phyloP scores from a whole-genome alignment of 2,113 vertebrate species.

The Oreocharis arfaki region DNA sequence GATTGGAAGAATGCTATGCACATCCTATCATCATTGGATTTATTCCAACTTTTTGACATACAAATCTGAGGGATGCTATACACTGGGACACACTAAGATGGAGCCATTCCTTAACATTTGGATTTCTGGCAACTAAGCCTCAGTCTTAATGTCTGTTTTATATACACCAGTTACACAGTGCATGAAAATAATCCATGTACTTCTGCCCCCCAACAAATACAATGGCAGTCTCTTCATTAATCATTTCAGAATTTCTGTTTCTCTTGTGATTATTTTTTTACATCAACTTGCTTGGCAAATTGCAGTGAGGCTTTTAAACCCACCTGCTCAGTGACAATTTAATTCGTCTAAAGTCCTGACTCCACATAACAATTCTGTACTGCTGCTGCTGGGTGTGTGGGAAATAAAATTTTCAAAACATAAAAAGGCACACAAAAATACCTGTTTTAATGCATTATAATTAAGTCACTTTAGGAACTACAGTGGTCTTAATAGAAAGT shows the following conservation, averaged over 20 bases:
- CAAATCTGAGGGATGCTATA: constrained; percentile 39
- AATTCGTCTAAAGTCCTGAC: background rate
- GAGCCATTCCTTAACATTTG: constrained; percentile 63
- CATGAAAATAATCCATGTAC: background rate
- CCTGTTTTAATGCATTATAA: background rate
- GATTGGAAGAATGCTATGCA: background rate
- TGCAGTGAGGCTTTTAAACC: background rate
- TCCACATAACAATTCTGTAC: background rate
- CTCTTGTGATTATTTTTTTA: background rate
- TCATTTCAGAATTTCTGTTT: background rate
- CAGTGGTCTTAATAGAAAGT: background rate
- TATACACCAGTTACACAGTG: background rate
- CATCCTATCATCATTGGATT: background rate
- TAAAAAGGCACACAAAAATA: background rate
- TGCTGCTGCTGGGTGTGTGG: background rate
- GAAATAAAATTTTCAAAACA: background rate
- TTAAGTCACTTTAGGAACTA: background rate
- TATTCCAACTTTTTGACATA: background rate
- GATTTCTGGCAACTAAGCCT: background rate
- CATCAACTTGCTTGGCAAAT: background rate
- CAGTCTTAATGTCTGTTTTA: background rate
- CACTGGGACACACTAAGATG: constrained; percentile 59
- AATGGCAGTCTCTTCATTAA: background rate
- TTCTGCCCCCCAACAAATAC: background rate
- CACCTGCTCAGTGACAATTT: background rate